Percentiles rank a stretch among this genome's conserved stretches.
Conservation (phyloP, 2,888 invertebrate species). For the Carterocephalus palaemon region DNA sequence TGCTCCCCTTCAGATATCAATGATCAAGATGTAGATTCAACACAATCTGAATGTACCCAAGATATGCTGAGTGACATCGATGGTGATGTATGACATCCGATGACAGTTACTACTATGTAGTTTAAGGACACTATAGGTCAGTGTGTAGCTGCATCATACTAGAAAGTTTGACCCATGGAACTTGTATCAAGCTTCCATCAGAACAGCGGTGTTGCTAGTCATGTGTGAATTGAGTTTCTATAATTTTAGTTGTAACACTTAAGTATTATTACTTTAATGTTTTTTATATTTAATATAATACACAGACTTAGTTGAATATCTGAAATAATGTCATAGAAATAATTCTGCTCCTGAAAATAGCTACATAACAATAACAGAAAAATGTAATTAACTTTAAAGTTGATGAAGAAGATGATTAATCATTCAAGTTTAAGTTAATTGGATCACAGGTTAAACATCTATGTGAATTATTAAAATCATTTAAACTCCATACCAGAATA, state of each 20-base stretch:
- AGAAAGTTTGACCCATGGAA: not conserved
- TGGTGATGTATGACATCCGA: constrained; percentile 70
- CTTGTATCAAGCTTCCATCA: not conserved
- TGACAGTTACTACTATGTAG: constrained; percentile 54
- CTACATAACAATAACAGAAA: too few relatives aligned
- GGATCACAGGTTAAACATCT: too few relatives aligned
- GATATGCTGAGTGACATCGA: constrained; percentile 65
- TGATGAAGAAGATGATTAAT: too few relatives aligned
- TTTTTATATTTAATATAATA: constrained; percentile 1
- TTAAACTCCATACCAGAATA: too few relatives aligned
- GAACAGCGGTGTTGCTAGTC: constrained; percentile 45
- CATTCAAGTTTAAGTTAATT: too few relatives aligned
- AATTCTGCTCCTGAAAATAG: too few relatives aligned
- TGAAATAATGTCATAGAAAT: too few relatives aligned
- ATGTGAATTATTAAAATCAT: too few relatives aligned
- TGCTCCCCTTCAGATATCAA: constrained; percentile 43
- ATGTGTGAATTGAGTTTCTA: constrained; percentile 33
- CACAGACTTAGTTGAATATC: not conserved
- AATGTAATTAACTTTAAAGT: too few relatives aligned
- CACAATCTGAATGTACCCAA: constrained; percentile 49
- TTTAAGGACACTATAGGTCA: constrained; percentile 26
- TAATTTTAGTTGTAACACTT: constrained; percentile 1
- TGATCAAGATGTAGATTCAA: constrained; percentile 46
- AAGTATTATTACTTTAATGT: not conserved
- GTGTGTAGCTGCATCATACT: constrained; percentile 1